Evolutionary conservation across 2,113 vertebrate genomes (phyloP).

Genomic region (Aegotheles bennettii): DNA sequence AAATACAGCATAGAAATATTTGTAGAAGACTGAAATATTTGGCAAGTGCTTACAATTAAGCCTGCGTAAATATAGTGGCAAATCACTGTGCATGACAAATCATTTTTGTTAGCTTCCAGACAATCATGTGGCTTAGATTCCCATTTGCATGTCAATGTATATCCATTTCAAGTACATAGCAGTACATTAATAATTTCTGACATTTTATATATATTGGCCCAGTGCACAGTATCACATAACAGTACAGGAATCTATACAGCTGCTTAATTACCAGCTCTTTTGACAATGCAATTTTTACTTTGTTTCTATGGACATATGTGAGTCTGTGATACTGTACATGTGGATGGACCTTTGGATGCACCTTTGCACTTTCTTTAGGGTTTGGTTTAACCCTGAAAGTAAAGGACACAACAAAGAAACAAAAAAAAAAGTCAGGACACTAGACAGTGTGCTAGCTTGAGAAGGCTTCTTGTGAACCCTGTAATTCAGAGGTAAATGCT

Average conservation of each 20-base stretch:
- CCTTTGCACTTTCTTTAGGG: neutral
- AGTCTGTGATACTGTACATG: neutral
- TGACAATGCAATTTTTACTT: neutral
- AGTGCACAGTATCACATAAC: neutral
- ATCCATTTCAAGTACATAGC: neutral
- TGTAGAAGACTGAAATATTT: neutral
- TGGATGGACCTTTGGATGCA: neutral
- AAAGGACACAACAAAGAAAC: neutral
- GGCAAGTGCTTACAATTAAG: conserved; percentile 5
- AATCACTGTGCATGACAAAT: neutral
- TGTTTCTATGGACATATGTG: neutral
- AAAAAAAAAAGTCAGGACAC: neutral
- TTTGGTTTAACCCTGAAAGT: neutral
- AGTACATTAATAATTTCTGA: neutral
- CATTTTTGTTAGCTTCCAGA: neutral
- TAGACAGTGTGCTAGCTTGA: neutral
- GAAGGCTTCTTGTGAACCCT: neutral
- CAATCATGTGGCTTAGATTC: neutral
- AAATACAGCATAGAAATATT: neutral
- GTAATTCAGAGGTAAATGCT: neutral
- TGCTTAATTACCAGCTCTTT: neutral
- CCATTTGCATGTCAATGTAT: neutral
- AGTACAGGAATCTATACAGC: accelerated
- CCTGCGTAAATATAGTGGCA: neutral
- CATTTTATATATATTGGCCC: neutral